Conservation (phyloP, 2,113 vertebrate species). For the Pampusana beccarii region DNA sequence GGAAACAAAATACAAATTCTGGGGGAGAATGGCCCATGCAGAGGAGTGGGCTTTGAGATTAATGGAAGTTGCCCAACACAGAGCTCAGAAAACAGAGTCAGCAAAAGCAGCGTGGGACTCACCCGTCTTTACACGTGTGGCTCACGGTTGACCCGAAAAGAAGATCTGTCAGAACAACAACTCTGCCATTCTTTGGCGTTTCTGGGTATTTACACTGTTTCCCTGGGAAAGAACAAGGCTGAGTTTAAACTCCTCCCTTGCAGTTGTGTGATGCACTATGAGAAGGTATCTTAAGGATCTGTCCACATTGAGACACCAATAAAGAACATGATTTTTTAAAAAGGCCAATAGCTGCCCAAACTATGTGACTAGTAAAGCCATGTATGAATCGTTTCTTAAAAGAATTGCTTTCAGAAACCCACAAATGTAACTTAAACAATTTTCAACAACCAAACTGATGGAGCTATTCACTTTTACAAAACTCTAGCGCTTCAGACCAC, state of each 20-base stretch:
- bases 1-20: neutral
- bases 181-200: constrained; percentile 29
- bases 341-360: neutral
- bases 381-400: neutral
- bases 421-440: neutral
- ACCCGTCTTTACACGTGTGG: neutral
- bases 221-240: constrained; percentile 63
- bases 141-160: neutral
- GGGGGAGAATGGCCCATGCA: accelerated
- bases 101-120: neutral
- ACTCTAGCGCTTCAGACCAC: constrained; percentile 58
- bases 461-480: constrained; percentile 70
- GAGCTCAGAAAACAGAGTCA: neutral
- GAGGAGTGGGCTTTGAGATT: neutral
- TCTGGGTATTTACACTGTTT: constrained; percentile 39
- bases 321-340: neutral
- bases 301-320: constrained; percentile 13
- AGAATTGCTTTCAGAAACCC: neutral
- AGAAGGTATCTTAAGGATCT: neutral
- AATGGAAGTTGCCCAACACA: neutral
- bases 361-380: constrained; percentile 68
- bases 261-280: neutral
- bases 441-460: neutral
- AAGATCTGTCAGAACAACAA: constrained; percentile 47
- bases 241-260: neutral